Conservation (phyloP, 2,113 vertebrate genomes). For the Chaenocephalus aceratus region DNA sequence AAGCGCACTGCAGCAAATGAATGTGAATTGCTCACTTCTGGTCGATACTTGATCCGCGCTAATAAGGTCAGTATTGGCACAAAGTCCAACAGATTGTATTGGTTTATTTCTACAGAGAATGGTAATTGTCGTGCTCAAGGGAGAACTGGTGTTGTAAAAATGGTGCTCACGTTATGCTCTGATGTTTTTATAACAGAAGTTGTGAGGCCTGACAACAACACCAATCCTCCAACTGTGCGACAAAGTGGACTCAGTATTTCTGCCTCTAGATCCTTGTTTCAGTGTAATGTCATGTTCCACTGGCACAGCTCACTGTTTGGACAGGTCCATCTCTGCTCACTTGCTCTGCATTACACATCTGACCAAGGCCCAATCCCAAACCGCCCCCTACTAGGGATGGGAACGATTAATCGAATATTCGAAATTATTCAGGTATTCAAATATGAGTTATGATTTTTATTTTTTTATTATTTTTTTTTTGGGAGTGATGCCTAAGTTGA, state of each 20-base stretch:
- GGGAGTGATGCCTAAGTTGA: too few relatives aligned
- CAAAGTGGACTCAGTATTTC: neutral
- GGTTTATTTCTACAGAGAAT: neutral
- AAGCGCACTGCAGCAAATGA: conserved; percentile 5
- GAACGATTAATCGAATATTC: too few relatives aligned
- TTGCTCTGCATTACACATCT: conserved; percentile 52
- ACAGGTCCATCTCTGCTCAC: conserved; percentile 20
- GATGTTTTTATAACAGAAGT: neutral
- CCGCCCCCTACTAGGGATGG: too few relatives aligned
- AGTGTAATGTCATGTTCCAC: conserved; percentile 29
- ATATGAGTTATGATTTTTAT: too few relatives aligned
- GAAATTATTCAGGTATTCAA: too few relatives aligned
- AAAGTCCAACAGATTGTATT: neutral
- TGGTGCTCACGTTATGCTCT: neutral
- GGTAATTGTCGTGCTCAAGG: neutral
- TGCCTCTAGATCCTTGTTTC: conserved; percentile 21
- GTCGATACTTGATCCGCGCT: neutral
- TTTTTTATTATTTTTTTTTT: too few relatives aligned
- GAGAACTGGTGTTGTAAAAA: neutral
- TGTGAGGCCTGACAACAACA: neutral
- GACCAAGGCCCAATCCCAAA: neutral
- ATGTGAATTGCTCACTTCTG: conserved; percentile 5
- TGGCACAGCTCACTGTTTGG: conserved; percentile 36
- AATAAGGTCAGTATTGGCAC: neutral
- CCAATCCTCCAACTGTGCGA: neutral